These are phyloP conservation scores for Cephalopterus ornatus DNA, from an alignment of 2,113 vertebrate species.

Conservation along the genomic window DNA sequence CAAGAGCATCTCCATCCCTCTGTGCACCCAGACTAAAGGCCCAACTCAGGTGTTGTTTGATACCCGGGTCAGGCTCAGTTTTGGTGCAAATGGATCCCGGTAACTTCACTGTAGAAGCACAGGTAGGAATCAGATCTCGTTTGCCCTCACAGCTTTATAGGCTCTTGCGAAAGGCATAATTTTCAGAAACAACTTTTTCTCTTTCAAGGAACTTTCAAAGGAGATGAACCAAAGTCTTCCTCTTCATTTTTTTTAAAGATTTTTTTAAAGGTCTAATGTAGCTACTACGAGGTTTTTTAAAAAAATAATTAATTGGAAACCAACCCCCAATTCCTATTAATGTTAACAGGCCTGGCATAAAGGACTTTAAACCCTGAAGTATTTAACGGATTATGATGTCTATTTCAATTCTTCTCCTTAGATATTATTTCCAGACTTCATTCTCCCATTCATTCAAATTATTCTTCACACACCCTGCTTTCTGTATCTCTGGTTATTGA, in stretches of 20 bases:
- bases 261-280: not conserved
- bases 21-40: not conserved
- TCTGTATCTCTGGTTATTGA: not conserved
- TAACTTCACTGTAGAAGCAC: not conserved
- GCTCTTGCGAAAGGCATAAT: not conserved
- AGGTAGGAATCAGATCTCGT: rapidly evolving
- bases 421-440: not conserved
- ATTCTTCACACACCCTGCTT: not conserved
- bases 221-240: not conserved
- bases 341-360: not conserved
- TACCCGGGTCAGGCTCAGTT: not conserved
- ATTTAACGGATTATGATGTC: not conserved
- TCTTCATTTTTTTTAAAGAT: not conserved
- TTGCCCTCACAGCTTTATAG: not conserved
- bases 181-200: not conserved
- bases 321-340: rapidly evolving
- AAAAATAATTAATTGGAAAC: not conserved
- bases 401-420: too few relatives aligned
- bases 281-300: not conserved
- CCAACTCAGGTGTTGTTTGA: not conserved
- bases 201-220: not conserved
- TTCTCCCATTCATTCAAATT: not conserved
- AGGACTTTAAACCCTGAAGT: not conserved
- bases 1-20: not conserved
- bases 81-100: not conserved